Base-by-base conservation (phyloP, 2,797 vertebrate genomes). In the Crocidura indochinensis region DNA sequence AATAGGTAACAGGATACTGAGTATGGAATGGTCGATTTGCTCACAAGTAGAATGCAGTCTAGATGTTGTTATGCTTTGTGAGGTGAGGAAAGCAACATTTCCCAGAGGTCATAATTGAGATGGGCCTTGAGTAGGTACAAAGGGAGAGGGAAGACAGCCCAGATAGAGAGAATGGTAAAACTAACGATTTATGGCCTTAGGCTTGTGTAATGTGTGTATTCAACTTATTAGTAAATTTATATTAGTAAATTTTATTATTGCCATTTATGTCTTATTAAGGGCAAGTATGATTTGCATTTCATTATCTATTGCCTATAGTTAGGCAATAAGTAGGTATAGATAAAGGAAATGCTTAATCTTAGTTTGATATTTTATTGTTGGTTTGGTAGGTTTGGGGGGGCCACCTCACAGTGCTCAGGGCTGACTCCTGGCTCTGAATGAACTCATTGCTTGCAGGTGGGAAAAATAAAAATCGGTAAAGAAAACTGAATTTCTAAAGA, bases 301-400 rank as follows among this genome's bases (percentile, higher is more conserved):
- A 68, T 3, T 80, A 75, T 53, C 4, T 53, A 53, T 53, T 53
- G 51, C 51, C 51, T 53, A 53, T 17, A 53, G 51, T 51, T 51
- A 51, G 51, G 51, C 15, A 15, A 15, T 53, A 53, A 53, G 17
- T 53, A 53, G 51, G 51, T 53, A 53, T 53, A 17, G 12, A 53
- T 53, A 53, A 53, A 53, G 51, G 51, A 78, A 44, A 68, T 49
- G 38, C 44, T 87, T 77, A 85, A 68, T 93, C 87, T 68, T 38
- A 64, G 24, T 75, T 15, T 69, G 49, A n/a, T 68, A 12, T 53
- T 53, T 53, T 53, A 51, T 51, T 51, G 49, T 51, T 53, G 12
- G 51, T 53, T 53, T 53, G 51, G 12, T 53, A 14, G 10, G 17
- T 53, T 53, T 53, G 12, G 17, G 51, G 51, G 51, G 4, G 1